These are phyloP conservation scores for Pyrgilauda ruficollis DNA, from an alignment of 2,113 vertebrate genomes.

Conservation along the genomic window DNA sequence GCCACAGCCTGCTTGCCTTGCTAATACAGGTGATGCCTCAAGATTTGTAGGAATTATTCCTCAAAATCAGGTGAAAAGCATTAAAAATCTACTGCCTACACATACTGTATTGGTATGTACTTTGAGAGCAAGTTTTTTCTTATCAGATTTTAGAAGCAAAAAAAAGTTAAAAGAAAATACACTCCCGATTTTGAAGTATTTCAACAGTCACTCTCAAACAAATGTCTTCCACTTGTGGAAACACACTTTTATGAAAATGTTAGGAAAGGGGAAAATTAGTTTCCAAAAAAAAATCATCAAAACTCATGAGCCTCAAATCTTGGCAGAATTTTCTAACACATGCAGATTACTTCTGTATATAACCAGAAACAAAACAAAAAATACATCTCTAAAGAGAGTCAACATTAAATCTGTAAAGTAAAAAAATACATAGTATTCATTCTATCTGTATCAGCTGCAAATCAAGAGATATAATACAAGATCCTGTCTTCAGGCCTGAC, in stretches of 20 bases:
- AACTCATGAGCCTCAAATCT: not conserved
- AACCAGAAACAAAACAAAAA: slow-evolving; percentile 12
- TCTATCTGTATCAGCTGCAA: slow-evolving; percentile 61
- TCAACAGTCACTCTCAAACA: not conserved
- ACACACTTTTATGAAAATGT: not conserved
- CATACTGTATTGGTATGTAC: not conserved
- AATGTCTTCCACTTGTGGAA: not conserved
- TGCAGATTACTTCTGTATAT: not conserved
- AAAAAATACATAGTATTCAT: slow-evolving; percentile 78
- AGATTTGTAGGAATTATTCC: not conserved
- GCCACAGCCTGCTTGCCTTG: not conserved
- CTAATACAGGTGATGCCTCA: not conserved
- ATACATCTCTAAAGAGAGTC: slow-evolving; percentile 26
- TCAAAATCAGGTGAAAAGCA: not conserved
- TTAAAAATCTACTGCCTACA: not conserved
- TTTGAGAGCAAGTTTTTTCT: not conserved
- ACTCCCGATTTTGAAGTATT: not conserved
- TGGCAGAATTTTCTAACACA: not conserved
- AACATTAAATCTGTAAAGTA: not conserved
- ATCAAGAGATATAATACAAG: slow-evolving; percentile 42
- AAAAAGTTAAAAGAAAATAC: not conserved
- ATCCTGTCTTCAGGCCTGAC: not conserved
- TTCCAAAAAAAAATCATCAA: not conserved
- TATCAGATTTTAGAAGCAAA: no score
- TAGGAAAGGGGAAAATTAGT: not conserved